A percentile compares a stretch with the other conserved stretches of the same genome.
These are phyloP conservation scores for Phocides pigmalion DNA, from an alignment of 1,140 invertebrate genomes.

Conservation along the genomic window DNA sequence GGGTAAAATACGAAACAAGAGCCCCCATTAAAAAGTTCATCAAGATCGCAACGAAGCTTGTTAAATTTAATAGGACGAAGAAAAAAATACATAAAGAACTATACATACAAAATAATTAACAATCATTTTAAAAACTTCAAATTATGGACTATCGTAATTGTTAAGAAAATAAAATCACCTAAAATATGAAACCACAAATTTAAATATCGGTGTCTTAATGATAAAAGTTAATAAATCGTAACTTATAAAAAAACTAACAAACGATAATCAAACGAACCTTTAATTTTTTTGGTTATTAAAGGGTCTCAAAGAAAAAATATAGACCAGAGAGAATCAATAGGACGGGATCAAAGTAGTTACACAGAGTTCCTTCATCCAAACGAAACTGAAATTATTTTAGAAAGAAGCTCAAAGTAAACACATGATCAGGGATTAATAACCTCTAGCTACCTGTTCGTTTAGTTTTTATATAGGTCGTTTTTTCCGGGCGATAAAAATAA, in stretches of 20 bases:
- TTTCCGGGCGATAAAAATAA: slow-evolving; percentile 44
- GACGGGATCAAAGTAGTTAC: no score
- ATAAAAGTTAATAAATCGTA: no score
- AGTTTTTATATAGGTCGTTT: slow-evolving; percentile 26
- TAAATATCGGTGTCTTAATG: no score
- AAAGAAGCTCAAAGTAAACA: slow-evolving; percentile 18
- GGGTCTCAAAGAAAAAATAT: neutral
- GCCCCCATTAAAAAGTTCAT: slow-evolving; percentile 6
- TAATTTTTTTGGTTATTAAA: neutral
- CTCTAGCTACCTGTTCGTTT: slow-evolving; percentile 22
- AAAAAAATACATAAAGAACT: no score
- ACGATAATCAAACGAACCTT: no score
- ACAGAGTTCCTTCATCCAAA: neutral
- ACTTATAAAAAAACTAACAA: no score
- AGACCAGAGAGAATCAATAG: neutral
- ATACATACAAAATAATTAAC: no score
- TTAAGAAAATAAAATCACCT: no score
- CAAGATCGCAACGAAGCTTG: slow-evolving; percentile 11
- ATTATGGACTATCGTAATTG: no score
- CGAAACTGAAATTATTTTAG: neutral
- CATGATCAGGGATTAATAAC: slow-evolving; percentile 31
- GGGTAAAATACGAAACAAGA: slow-evolving; percentile 11
- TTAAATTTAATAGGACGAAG: neutral
- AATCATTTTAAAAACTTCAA: no score
- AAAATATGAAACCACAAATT: no score